Evolutionary conservation across 1,140 invertebrate genomes (phyloP).

Genomic region (Solenopsis fugax): DNA sequence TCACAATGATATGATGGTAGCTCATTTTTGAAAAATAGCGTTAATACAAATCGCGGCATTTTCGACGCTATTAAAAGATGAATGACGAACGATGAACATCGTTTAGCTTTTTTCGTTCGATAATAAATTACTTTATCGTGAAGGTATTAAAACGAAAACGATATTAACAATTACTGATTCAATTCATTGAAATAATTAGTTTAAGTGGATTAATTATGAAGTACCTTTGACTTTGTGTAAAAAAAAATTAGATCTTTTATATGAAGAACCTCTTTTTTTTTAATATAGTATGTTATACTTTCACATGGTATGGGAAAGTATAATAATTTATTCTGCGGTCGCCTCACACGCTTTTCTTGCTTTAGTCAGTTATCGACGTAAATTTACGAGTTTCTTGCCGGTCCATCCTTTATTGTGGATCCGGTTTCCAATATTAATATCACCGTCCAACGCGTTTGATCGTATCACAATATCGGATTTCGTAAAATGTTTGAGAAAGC

Average conservation of each 20-base stretch:
- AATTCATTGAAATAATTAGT: conserved; percentile 9
- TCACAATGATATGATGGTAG: background rate
- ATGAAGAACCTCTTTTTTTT: background rate
- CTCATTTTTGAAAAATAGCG: conserved; percentile 28
- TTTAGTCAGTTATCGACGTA: conserved; percentile 61
- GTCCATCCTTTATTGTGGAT: conserved; percentile 61
- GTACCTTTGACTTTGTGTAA: background rate
- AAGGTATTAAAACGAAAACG: background rate
- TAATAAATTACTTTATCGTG: background rate
- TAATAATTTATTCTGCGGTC: conserved; percentile 29
- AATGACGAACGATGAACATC: background rate
- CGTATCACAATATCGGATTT: conserved; percentile 58
- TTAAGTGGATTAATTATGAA: background rate
- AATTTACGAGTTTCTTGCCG: conserved; percentile 66
- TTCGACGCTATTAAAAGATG: background rate
- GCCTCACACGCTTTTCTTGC: conserved; percentile 24
- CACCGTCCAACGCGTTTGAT: conserved; percentile 60
- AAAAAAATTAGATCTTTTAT: background rate
- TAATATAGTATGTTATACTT: conserved; percentile 16
- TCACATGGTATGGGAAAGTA: no score
- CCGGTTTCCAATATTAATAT: conserved; percentile 69
- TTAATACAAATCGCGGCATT: background rate
- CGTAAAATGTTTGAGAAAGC: conserved; percentile 12
- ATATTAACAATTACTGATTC: background rate
- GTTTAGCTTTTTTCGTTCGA: background rate